Conservation (phyloP, 2,797 vertebrate species). For the Peromyscus attwateri region DNA sequence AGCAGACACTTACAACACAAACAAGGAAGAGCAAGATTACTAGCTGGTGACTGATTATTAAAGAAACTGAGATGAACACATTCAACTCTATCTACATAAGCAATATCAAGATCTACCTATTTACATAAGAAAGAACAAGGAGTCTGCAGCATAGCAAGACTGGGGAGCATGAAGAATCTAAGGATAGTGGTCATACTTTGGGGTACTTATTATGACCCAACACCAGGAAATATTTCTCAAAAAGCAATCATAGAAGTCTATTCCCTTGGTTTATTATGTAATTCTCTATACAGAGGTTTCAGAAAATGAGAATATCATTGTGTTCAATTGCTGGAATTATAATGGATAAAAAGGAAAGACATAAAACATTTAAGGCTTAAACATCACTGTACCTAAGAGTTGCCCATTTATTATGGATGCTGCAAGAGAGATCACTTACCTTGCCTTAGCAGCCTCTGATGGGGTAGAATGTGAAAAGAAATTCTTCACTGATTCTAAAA, state of each 20-base stretch:
- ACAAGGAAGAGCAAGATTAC: not conserved
- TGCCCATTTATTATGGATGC: not conserved
- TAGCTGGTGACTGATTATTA: not conserved
- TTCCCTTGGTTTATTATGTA: not conserved
- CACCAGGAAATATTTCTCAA: not conserved
- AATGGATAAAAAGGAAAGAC: not conserved
- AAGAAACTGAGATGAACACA: not conserved
- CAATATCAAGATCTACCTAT: not conserved
- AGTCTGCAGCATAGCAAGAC: fast-evolving
- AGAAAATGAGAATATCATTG: not conserved
- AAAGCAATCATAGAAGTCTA: fast-evolving
- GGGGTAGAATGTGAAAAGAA: not conserved
- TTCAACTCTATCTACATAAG: not conserved
- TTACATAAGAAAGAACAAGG: fast-evolving
- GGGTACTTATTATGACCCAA: not conserved
- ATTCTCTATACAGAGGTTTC: not conserved
- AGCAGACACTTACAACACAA: not conserved
- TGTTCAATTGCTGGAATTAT: not conserved
- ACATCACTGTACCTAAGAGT: not conserved
- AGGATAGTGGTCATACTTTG: not conserved
- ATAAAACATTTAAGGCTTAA: not conserved
- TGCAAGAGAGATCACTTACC: slow-evolving; percentile 65
- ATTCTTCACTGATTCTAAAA: slow-evolving; percentile 71
- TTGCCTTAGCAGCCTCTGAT: not conserved
- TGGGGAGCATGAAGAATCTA: not conserved